Evolutionary conservation across 2,888 invertebrate species (phyloP).

Genomic region (Agonopterix heracliana): DNA sequence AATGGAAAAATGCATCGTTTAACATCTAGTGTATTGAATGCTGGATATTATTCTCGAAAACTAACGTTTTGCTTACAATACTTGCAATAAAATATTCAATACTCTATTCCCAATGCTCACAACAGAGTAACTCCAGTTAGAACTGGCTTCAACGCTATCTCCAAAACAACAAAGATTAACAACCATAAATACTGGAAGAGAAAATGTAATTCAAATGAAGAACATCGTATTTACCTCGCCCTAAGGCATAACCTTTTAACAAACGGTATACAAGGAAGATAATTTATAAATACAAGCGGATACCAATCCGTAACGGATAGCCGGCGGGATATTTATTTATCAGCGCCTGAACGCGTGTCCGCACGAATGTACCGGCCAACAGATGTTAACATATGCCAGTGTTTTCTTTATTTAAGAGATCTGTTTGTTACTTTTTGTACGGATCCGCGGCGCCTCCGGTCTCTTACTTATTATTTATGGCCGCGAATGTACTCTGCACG

Average conservation of each 20-base stretch:
- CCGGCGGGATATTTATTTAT: constrained; percentile 34
- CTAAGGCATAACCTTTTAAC: neutral
- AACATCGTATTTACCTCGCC: too few relatives aligned
- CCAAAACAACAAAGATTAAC: too few relatives aligned
- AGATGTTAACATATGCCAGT: constrained; percentile 73
- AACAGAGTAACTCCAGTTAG: too few relatives aligned
- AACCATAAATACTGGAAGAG: too few relatives aligned
- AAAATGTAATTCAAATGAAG: too few relatives aligned
- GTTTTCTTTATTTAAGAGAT: constrained; percentile 75
- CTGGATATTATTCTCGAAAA: too few relatives aligned
- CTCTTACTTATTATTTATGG: constrained; percentile 73
- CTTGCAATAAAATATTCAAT: too few relatives aligned
- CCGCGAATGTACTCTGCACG: constrained; percentile 49
- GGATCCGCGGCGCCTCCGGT: constrained; percentile 70
- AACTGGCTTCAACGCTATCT: too few relatives aligned
- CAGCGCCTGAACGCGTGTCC: constrained; percentile 20
- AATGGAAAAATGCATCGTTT: too few relatives aligned
- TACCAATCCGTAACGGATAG: constrained; percentile 10
- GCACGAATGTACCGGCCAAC: constrained; percentile 45
- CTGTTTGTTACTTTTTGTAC: constrained; percentile 73
- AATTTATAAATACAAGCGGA: neutral
- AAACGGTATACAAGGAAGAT: neutral
- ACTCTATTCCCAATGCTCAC: too few relatives aligned
- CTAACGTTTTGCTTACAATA: too few relatives aligned
- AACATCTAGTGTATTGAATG: too few relatives aligned